A percentile compares a stretch with the other conserved stretches of the same genome.
Conservation (phyloP, 1,140 invertebrate species). For the Plectus sambesii region DNA sequence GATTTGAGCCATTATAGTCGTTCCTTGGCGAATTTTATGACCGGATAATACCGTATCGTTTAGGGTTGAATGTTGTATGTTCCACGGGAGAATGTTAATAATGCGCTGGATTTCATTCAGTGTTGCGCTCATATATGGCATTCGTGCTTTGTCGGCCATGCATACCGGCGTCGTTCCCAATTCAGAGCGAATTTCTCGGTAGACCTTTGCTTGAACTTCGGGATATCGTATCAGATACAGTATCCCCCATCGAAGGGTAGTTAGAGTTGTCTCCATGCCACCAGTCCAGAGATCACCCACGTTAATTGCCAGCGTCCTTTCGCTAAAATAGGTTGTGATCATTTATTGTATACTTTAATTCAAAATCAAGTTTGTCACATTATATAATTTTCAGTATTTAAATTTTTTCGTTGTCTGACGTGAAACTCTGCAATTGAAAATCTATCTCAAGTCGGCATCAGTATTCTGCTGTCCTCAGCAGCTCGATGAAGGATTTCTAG, state of each 20-base stretch:
- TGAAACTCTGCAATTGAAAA: too few relatives aligned
- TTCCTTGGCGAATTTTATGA: conserved; percentile 55
- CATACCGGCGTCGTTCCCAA: conserved; percentile 9
- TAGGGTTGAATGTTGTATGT: conserved; percentile 23
- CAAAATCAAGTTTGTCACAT: too few relatives aligned
- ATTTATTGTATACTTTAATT: too few relatives aligned
- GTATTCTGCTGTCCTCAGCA: too few relatives aligned
- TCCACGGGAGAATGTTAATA: conserved; percentile 30
- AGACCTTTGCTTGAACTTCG: conserved; percentile 45
- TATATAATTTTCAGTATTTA: too few relatives aligned
- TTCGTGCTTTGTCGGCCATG: conserved; percentile 5
- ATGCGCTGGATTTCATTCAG: conserved; percentile 29
- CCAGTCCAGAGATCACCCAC: conserved; percentile 45
- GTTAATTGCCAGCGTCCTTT: conserved; percentile 20
- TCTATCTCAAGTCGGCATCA: too few relatives aligned
- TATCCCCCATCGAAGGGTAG: conserved; percentile 47
- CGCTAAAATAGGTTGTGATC: conserved; percentile 23
- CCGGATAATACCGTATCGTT: conserved; percentile 39
- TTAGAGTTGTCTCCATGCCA: conserved; percentile 48
- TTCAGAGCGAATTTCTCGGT: conserved; percentile 41
- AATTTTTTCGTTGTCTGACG: too few relatives aligned
- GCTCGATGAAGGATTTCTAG: too few relatives aligned
- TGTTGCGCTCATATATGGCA: conserved; percentile 24
- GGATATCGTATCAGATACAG: conserved; percentile 47
- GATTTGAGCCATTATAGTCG: conserved; percentile 63